Evolutionary conservation across 2,888 invertebrate genomes (phyloP).

Genomic region (Microdon myrmicae): DNA sequence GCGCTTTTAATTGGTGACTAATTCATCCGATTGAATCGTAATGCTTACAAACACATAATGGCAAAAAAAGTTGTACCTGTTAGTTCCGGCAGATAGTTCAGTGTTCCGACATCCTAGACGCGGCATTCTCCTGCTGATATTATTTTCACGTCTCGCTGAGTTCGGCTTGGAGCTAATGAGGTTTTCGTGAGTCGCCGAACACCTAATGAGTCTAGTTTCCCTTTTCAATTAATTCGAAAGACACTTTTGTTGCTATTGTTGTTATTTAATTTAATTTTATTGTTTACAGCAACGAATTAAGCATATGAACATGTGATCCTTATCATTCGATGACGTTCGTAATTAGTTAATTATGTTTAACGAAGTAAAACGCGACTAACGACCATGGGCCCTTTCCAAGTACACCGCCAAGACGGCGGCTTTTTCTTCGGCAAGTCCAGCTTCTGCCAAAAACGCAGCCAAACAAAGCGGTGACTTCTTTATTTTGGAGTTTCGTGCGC

Average conservation of each 20-base stretch:
- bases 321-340: conserved; percentile 33
- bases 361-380: conserved; percentile 46
- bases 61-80: too few relatives aligned
- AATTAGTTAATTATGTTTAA: conserved; percentile 51
- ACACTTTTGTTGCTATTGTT: conserved; percentile 5
- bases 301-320: conserved; percentile 25
- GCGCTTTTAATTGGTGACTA: too few relatives aligned
- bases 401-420: neutral
- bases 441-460: too few relatives aligned
- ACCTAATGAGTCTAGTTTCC: too few relatives aligned
- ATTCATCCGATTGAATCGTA: too few relatives aligned
- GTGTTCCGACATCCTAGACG: too few relatives aligned
- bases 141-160: too few relatives aligned
- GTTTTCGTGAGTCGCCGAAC: conserved; percentile 46
- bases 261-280: conserved; percentile 4
- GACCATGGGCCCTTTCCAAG: conserved; percentile 4
- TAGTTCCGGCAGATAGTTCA: too few relatives aligned
- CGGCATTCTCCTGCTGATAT: too few relatives aligned
- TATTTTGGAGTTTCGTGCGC: conserved; percentile 12
- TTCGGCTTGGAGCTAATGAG: conserved; percentile 22
- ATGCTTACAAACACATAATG: too few relatives aligned
- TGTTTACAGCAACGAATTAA: neutral
- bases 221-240: conserved; percentile 22
- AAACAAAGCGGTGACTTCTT: conserved; percentile 6
- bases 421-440: neutral